Percentiles rank a stretch among this genome's conserved stretches.
Conservation (phyloP, 2,888 invertebrate species). For the Microdon myrmicae region DNA sequence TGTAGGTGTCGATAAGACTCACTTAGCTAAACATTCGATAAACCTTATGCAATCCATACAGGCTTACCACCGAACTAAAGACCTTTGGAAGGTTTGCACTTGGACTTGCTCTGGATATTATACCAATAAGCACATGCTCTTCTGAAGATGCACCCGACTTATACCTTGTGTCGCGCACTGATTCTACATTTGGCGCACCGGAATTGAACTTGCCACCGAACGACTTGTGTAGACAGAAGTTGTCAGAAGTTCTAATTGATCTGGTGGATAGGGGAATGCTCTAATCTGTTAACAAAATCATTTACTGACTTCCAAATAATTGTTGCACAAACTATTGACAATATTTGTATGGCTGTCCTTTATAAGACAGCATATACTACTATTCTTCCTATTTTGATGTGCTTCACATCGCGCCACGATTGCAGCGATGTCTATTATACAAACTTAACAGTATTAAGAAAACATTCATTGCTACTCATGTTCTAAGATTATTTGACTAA, state of each 20-base stretch:
- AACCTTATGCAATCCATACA: constrained; percentile 57
- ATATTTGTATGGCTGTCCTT: no score
- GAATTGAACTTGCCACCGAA: constrained; percentile 69
- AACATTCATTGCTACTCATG: no score
- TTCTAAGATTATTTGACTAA: no score
- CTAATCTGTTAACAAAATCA: constrained; percentile 57
- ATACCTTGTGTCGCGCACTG: constrained; percentile 67
- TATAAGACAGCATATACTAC: no score
- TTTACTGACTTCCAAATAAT: not conserved
- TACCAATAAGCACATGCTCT: constrained; percentile 77
- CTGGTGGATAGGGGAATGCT: constrained; percentile 73
- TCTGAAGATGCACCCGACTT: constrained; percentile 78
- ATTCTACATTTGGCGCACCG: constrained; percentile 62
- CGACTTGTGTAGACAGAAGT: constrained; percentile 73
- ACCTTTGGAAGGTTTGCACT: constrained; percentile 75
- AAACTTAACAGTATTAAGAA: no score
- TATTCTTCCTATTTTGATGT: no score
- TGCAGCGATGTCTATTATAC: no score
- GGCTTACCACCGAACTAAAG: constrained; percentile 73
- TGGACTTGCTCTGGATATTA: constrained; percentile 77
- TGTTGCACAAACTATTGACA: constrained; percentile 22
- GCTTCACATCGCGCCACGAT: no score
- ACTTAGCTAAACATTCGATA: not conserved
- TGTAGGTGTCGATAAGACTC: constrained; percentile 66
- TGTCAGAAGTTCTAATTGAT: constrained; percentile 77